These are phyloP conservation scores for Bombus waltoni DNA, from an alignment of 1,140 invertebrate genomes.

Conservation along the genomic window DNA sequence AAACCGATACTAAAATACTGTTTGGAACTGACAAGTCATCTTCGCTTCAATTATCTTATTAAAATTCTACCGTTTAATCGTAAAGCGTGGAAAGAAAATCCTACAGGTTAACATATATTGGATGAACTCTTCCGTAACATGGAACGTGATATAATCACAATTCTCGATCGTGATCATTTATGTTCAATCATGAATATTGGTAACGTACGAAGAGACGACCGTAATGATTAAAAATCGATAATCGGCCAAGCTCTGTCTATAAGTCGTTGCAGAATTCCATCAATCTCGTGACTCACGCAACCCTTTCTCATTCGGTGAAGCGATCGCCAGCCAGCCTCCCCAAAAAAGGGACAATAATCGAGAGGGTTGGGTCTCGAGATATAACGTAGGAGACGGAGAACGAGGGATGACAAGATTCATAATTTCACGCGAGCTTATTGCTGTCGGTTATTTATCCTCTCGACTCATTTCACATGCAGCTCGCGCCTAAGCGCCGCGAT, in stretches of 20 bases:
- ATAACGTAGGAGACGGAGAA: conserved; percentile 50
- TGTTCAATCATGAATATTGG: too few relatives aligned
- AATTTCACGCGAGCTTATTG: conserved; percentile 77
- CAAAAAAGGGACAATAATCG: conserved; percentile 64
- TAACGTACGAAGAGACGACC: too few relatives aligned
- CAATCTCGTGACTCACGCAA: background rate
- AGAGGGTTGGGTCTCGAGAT: conserved; percentile 62
- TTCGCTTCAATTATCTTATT: accelerated
- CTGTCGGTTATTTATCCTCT: conserved; percentile 74
- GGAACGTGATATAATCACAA: too few relatives aligned
- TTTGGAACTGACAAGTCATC: too few relatives aligned
- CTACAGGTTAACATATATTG: too few relatives aligned
- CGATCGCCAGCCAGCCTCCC: background rate
- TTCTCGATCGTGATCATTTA: too few relatives aligned
- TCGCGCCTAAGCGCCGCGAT: conserved; percentile 65
- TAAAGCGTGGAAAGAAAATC: accelerated
- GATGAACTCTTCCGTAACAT: too few relatives aligned
- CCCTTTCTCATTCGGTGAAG: background rate
- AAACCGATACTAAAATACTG: too few relatives aligned
- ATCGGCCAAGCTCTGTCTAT: background rate
- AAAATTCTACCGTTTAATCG: too few relatives aligned
- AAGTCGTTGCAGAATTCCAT: background rate
- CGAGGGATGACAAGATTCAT: conserved; percentile 71
- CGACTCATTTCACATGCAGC: conserved; percentile 70
- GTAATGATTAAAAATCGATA: background rate